These are phyloP conservation scores for Hydrocynus forskahlii DNA, from an alignment of 2,797 vertebrate genomes.

Conservation along the genomic window DNA sequence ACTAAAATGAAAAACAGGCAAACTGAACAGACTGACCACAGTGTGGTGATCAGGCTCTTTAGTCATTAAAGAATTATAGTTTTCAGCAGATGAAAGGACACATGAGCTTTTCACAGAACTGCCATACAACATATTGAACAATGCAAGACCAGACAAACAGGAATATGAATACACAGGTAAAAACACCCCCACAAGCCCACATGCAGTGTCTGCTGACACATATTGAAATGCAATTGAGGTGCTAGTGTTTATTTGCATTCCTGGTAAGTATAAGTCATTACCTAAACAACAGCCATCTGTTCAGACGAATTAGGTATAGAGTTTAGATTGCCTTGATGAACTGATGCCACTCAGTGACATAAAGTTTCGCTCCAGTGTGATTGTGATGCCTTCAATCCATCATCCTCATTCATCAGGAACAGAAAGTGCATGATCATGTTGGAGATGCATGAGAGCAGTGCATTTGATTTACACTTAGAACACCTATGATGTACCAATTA, in stretches of 20 bases:
- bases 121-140: no score
- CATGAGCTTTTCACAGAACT: no score
- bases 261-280: slow-evolving; percentile 29
- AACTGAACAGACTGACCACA: no score
- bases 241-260: slow-evolving; percentile 27
- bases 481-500: no score
- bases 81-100: no score
- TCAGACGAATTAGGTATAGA: slow-evolving; percentile 36
- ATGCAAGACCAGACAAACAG: no score
- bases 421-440: not conserved
- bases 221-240: slow-evolving; percentile 8
- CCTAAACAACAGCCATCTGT: slow-evolving; percentile 51
- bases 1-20: no score
- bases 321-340: slow-evolving; percentile 35
- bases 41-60: no score
- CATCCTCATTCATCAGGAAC: slow-evolving; percentile 1
- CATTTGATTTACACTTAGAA: no score
- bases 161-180: no score
- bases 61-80: no score
- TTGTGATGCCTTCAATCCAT: not conserved
- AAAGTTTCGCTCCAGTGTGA: not conserved
- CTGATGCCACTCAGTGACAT: slow-evolving; percentile 10
- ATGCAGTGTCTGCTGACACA: slow-evolving; percentile 9
- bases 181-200: not conserved
- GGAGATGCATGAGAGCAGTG: no score